Base-by-base conservation (phyloP, 2,888 invertebrate species). In the Patella caerulea region DNA sequence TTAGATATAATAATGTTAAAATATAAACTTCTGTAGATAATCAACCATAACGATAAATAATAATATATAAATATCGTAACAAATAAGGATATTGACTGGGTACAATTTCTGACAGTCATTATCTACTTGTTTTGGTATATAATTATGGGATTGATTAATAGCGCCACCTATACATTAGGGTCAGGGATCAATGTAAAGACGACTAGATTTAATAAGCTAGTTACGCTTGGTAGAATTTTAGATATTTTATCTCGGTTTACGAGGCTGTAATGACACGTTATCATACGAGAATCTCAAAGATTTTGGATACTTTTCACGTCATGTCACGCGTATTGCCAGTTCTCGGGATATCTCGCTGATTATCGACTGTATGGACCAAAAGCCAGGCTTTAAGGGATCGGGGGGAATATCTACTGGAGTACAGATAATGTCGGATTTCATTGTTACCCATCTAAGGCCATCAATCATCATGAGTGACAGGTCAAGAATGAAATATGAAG, bases 131-230 rank as follows among this genome's bases (percentile, higher is more conserved):
- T 45, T 45, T 45, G 45, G 45, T 45, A 7, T 65, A 65, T 65
- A 65, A 65, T 65, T 65, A 65, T 65, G 19, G 19, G 65, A 65
- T 65, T 65, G 65, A 65, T 65, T 65, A 65, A 65, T 65, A 65
- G 65, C 65, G 65, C 65, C 65, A 65, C 65, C 65, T 65, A 65
- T 65, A 65, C 65, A 65, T 65, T 65, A 65, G 24, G 65, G 65
- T 65, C 65, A 15, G 3, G 24, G 65, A 24, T 65, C 65, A 65
- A 65, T 24, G 14, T 65, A 65, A 65, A 65, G 65, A 65, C 65
- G 65, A 65, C 65, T 65, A 65, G 65, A 65, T 65, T 65, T 65
- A 65, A 65, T 65, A 65, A 65, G 65, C 19, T 65, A 65, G 65
- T 65, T 65, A 19, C 65, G 65, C 65, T 65, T 65, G 65, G 65